Conservation (phyloP, 2,113 vertebrate species). For the Ancistrus triradiatus region DNA sequence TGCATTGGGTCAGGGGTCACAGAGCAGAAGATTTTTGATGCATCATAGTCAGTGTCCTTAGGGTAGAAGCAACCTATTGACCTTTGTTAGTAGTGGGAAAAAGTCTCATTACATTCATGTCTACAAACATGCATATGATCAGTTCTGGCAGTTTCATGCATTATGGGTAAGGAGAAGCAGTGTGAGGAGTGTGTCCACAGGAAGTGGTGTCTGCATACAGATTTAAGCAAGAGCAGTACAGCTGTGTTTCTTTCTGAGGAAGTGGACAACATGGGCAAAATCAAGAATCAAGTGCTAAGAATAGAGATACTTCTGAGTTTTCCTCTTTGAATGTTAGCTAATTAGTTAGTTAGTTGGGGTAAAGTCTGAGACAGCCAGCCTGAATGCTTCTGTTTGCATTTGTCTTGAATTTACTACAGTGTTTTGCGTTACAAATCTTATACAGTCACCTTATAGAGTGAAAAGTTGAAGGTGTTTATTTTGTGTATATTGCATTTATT, state of each 20-base stretch:
- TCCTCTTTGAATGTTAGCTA: no score
- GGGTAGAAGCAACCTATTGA: neutral
- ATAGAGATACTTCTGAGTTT: no score
- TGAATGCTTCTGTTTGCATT: no score
- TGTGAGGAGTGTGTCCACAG: slow-evolving; percentile 20
- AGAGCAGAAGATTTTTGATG: slow-evolving; percentile 1
- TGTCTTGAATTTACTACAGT: no score
- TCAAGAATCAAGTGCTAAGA: no score
- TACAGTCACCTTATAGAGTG: no score
- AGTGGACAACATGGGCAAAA: neutral
- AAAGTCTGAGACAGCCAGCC: no score
- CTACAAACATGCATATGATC: neutral
- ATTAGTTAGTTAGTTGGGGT: no score
- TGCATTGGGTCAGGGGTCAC: slow-evolving; percentile 5
- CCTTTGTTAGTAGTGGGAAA: neutral
- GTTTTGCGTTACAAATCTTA: no score
- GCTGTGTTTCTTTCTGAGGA: neutral
- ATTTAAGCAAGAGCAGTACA: neutral
- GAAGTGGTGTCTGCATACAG: slow-evolving; percentile 28
- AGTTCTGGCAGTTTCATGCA: neutral
- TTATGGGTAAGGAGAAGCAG: neutral
- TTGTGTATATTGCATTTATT: no score
- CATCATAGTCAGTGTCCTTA: neutral
- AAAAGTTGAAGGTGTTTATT: no score
- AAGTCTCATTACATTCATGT: neutral